Percentiles rank a stretch among this genome's conserved stretches.
These are phyloP conservation scores for Pholis gunnellus DNA, from an alignment of 2,113 vertebrate species.

Conservation along the genomic window DNA sequence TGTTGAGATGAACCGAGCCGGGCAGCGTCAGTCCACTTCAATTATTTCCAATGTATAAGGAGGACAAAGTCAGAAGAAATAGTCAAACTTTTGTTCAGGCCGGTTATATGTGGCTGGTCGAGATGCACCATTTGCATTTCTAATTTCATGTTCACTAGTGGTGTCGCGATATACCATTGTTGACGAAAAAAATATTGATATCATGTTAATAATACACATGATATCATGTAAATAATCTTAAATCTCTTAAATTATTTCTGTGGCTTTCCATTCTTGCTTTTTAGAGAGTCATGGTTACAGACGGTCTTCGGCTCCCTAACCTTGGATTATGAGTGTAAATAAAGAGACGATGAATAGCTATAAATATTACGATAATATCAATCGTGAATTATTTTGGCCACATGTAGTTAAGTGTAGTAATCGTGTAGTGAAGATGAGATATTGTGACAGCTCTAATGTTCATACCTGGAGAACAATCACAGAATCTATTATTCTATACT, in stretches of 20 bases:
- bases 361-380: background rate
- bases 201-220: no score
- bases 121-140: background rate
- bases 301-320: background rate
- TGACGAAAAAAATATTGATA: no score
- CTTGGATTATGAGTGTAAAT: background rate
- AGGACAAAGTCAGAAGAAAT: slow-evolving; percentile 3
- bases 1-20: slow-evolving; percentile 22
- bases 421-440: background rate
- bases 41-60: slow-evolving; percentile 29
- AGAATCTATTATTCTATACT: background rate
- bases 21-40: slow-evolving; percentile 19
- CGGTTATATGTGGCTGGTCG: background rate
- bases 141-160: no score
- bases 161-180: no score
- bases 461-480: background rate
- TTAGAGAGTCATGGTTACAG: background rate
- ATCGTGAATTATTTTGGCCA: background rate
- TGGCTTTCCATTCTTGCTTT: background rate
- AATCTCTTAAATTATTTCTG: no score
- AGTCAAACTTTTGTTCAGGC: background rate
- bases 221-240: no score
- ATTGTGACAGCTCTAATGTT: background rate
- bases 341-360: background rate
- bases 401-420: background rate